Evolutionary conservation across 1,140 invertebrate species (phyloP), one percentile per base, ranked within the genome.

Genomic region (Rhyzopertha dominica): DNA sequence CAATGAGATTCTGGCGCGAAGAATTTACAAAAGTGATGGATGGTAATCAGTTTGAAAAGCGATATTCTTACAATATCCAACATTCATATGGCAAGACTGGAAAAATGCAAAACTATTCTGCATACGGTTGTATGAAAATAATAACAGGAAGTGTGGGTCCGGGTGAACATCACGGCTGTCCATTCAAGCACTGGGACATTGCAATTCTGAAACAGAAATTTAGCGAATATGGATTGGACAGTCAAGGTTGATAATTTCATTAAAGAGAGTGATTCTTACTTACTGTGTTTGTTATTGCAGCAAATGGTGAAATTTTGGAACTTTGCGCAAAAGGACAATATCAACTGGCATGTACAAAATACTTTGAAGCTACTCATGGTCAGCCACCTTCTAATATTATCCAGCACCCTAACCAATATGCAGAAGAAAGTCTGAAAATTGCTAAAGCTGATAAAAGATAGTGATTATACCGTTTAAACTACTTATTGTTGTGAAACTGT

Each of bases 21-120:
- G 93, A 98, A 64, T 97, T 99, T 58, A 84, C 81, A 2, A 91
- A 94, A 69, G 81, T 77, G 53, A 91, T 95, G 67, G 90, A 95
- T 65, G 61, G 71, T 4, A 87, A 91, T 51, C 91, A 88, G 75
- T 99, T 98, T 79, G 85, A 95, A 32, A 96, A 96, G 63, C 70
- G 82, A 43, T 95, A 98, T 73, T 73, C 84, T 5, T 99, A 99
- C 63, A 84, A 84, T 60, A 84, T 99, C 34, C 79, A 91, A 26
- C 92, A 97, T 69, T 87, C 87, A 63, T 99, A 94, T 74, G 96
- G 95, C 22, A 90, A 95, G 74, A 94, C 94, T 64, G 96, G 96
- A 7, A 93, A 85, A 53, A 80, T 86, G 62, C 81, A 80, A 0
- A 87, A 91, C 68, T 98, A 95, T 58, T 84, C 88, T 1, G 90